Base-by-base conservation (phyloP, 2,797 vertebrate genomes). In the Chrysocyon brachyurus region DNA sequence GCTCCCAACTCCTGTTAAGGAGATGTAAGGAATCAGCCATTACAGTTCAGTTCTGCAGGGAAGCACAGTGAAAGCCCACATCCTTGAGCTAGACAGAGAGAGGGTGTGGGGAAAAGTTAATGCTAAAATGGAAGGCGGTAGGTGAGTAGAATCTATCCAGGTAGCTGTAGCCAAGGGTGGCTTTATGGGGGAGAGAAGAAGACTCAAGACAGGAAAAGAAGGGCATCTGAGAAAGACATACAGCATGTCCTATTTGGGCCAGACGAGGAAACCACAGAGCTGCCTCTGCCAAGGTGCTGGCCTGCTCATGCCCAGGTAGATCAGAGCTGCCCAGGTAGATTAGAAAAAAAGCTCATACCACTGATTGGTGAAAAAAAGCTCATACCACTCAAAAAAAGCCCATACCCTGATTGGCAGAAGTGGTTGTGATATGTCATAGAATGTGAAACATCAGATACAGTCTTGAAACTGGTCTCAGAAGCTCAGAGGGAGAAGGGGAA, bases 1-100 rank as follows among this genome's bases (percentile, higher is more conserved):
- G 46, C 11, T 64, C 9, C 28, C 16, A 31, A 1, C 59, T 28
- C 22, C 70, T 21, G 0, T n/a, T n/a, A 2, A 19, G 14, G 40
- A 61, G 24, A 24, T 14, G 11, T 15, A 33, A 36, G 75, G 89
- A 75, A 61, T 17, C 59, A 21, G 12, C 21, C 19, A 59, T 15
- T 10, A 4, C 0, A 12, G n/a, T 16, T 5, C 5, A 31, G 26
- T 19, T 4, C 2, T 36, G 2, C 24, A 46, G 26, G 7, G n/a
- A 7, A 72, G 12, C 17, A 9, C 21, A 14, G 8, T 15, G 36
- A 12, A 22, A 12, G 16, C 4, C 11, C 64, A 8, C 56, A 12
- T 49, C 49, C 33, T 91, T 46, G 24, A 75, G 26, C 64, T 77
- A 7, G 17, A 24, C 16, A 83, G 21, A 59, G 36, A 73, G 9